These are phyloP conservation scores for Denticeps clupeoides DNA, from an alignment of 2,797 vertebrate species.

Conservation along the genomic window DNA sequence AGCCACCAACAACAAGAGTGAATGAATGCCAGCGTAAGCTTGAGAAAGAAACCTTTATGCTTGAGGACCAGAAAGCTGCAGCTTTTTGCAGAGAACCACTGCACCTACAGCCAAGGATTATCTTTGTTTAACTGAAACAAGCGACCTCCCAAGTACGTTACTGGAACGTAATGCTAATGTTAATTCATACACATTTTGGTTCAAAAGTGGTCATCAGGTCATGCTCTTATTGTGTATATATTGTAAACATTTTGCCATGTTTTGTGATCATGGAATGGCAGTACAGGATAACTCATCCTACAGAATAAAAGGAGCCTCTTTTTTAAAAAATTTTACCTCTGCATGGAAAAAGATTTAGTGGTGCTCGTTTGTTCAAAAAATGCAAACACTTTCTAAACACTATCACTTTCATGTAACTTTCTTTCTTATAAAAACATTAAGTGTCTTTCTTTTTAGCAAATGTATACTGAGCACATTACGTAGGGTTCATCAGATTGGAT, in stretches of 20 bases:
- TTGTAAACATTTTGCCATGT: neutral
- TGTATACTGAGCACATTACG: too few relatives aligned
- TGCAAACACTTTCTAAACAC: conserved; percentile 20
- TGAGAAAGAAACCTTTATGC: neutral
- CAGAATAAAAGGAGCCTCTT: too few relatives aligned
- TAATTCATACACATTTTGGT: neutral
- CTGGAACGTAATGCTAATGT: neutral
- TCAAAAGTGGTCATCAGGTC: neutral
- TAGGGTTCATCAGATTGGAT: too few relatives aligned
- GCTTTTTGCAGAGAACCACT: neutral
- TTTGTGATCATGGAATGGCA: neutral
- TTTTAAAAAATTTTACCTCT: too few relatives aligned
- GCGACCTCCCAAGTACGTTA: neutral
- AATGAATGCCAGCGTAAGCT: conserved; percentile 13
- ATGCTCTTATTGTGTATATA: neutral
- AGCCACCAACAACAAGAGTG: conserved; percentile 13
- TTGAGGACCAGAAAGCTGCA: neutral
- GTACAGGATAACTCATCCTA: neutral
- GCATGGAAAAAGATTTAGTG: conserved; percentile 30
- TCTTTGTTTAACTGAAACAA: conserved; percentile 1
- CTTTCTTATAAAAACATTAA: conserved; percentile 11
- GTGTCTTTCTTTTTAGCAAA: neutral
- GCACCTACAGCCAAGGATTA: neutral
- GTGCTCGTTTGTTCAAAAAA: conserved; percentile 24
- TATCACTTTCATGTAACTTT: conserved; percentile 11